Conservation (phyloP, 2,888 invertebrate genomes). For the Lepidocyrtinus sp. region DNA sequence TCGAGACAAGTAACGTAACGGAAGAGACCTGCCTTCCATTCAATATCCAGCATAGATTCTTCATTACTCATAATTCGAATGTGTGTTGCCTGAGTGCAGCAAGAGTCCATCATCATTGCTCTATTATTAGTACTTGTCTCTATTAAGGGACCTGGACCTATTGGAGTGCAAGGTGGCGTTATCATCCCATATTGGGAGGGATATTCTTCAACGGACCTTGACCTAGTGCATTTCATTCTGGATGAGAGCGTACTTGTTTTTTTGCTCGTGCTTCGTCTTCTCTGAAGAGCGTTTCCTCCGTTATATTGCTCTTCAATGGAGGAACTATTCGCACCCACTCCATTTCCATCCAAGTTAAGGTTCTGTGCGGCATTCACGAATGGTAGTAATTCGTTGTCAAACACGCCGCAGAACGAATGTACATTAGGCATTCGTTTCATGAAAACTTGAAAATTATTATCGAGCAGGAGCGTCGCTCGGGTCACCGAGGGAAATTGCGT, state of each 20-base stretch:
- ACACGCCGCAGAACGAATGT: constrained; percentile 51
- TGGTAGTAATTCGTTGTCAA: constrained; percentile 56
- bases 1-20: constrained; percentile 42
- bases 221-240: constrained; percentile 4
- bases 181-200: background rate
- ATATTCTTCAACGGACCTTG: constrained; percentile 23
- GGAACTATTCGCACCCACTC: background rate
- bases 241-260: no score
- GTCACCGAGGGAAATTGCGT: constrained; percentile 46
- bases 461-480: constrained; percentile 40
- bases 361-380: constrained; percentile 44
- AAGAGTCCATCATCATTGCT: background rate
- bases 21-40: constrained; percentile 59
- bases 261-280: constrained; percentile 37
- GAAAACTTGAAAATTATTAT: constrained; percentile 58
- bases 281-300: no score
- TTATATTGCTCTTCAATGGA: background rate
- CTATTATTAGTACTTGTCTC: background rate
- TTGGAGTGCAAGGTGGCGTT: background rate
- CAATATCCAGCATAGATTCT: constrained; percentile 56
- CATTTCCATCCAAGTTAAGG: constrained; percentile 32
- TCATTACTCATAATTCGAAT: constrained; percentile 53
- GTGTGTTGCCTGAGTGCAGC: constrained; percentile 30
- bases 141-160: constrained; percentile 1
- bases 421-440: constrained; percentile 50